Evolutionary conservation across 2,113 vertebrate genomes (phyloP), one percentile per base, ranked within the genome.

Genomic region (Meles meles): DNA sequence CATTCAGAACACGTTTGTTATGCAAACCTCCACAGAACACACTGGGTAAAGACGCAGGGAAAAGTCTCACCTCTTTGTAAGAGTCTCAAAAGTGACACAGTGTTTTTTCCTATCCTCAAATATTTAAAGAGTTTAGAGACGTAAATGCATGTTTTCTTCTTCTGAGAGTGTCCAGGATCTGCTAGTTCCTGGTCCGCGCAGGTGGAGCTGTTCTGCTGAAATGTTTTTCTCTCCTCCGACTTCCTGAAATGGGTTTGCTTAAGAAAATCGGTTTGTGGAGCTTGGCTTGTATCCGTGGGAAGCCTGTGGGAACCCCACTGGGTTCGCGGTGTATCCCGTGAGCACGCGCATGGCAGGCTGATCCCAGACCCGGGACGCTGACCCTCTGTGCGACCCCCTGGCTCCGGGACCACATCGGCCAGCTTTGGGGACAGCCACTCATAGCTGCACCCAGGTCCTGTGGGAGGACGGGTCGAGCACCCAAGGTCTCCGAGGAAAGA

Each of bases 201-300:
- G 59, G 67, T 31, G 13, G 86, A 76, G 86, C n/a, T 85, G 7
- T 96, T 96, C 88, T 42, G 5, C 23, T n/a, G 93, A 93, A 86
- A 88, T 96, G 55, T 37, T 94, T 92, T 63, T 95, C 88, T 72
- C 71, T 65, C 63, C 81, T 85, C 11, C 63, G 25, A 86, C 89
- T 97, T 96, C 92, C 93, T 69, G 72, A 83, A 97, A 42, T 27
- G 20, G 20, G 47, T 93, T 96, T 95, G 49, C 59, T 86, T 52
- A 77, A 42, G 47, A 52, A 86, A 81, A 65, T 34, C 1, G 3
- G 15, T 37, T 29, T 90, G 7, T 61, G 79, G 71, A 71, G 17
- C 23, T 15, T 10, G 8, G 29, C n/a, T 4, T 61, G 11, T 44
- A n/a, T 17, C 21, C 3, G 44, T 4, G 37, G 42, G 23, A 18